phyloP scores from a whole-genome alignment of 2,113 vertebrate genomes.

The Erpornis zantholeuca region DNA sequence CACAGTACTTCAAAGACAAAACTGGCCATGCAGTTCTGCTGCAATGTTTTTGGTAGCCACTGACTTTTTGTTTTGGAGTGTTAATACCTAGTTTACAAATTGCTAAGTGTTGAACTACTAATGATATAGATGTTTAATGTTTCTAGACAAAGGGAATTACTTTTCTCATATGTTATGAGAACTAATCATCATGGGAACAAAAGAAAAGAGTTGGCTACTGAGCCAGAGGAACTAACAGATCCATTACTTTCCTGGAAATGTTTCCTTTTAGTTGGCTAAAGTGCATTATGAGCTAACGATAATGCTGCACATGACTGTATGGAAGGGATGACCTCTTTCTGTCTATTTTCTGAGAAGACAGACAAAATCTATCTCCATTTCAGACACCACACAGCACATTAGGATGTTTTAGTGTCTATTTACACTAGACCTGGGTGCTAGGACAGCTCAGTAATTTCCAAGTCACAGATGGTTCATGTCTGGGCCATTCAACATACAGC shows the following conservation, averaged over 20 bases:
- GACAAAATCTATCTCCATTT: conserved; percentile 39
- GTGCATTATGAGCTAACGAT: conserved; percentile 24
- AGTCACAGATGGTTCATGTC: conserved; percentile 49
- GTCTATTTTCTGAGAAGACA: conserved; percentile 24
- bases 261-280: conserved; percentile 51
- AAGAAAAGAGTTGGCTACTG: conserved; percentile 51
- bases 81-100: conserved; percentile 23
- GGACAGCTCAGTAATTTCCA: neutral
- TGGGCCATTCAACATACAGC: neutral
- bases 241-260: conserved; percentile 52
- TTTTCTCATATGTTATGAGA: conserved; percentile 41
- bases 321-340: conserved; percentile 44
- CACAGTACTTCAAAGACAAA: neutral
- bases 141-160: conserved; percentile 29
- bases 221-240: conserved; percentile 36
- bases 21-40: neutral
- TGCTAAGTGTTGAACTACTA: neutral
- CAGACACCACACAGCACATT: conserved; percentile 29
- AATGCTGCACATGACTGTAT: neutral
- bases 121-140: neutral
- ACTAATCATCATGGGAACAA: conserved; percentile 49
- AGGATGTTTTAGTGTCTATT: conserved; percentile 18
- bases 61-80: neutral
- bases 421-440: conserved; percentile 28
- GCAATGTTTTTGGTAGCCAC: neutral